Percentiles rank a stretch among this genome's conserved stretches.
phyloP scores from a whole-genome alignment of 2,113 vertebrate species.

The Pachypanchax playfairii region DNA sequence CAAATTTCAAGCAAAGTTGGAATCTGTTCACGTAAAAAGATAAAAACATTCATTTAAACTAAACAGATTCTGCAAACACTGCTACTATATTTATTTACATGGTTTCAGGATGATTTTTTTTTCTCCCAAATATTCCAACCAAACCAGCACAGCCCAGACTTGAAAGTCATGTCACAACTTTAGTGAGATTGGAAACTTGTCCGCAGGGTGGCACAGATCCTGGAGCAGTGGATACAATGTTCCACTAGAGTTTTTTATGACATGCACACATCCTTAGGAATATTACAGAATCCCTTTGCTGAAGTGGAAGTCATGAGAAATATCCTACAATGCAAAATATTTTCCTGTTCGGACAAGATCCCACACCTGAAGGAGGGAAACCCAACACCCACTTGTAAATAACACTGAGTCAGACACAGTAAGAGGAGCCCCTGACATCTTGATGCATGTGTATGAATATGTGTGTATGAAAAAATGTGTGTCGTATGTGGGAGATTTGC shows the following conservation, averaged over 20 bases:
- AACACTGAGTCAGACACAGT: constrained; percentile 58
- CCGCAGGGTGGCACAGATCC: constrained; percentile 33
- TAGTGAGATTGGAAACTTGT: constrained; percentile 40
- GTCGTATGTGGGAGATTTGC: constrained; percentile 51
- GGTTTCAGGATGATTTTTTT: constrained; percentile 9
- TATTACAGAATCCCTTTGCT: constrained; percentile 56
- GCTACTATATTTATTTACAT: not conserved
- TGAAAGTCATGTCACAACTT: constrained; percentile 44
- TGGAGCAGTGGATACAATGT: constrained; percentile 29
- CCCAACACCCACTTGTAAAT: constrained; percentile 65
- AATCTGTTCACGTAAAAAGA: not conserved
- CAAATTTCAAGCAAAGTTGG: not conserved
- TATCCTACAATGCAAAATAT: constrained; percentile 35
- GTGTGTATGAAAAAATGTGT: constrained; percentile 14
- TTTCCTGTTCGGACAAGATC: constrained; percentile 66
- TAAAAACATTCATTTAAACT: not conserved
- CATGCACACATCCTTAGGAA: constrained; percentile 36
- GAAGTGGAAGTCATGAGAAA: constrained; percentile 35
- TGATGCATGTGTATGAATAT: constrained; percentile 29
- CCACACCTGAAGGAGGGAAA: constrained; percentile 57
- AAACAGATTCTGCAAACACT: not conserved
- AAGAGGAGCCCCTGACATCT: constrained; percentile 50
- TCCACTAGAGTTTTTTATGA: constrained; percentile 42
- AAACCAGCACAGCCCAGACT: constrained; percentile 34
- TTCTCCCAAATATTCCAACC: constrained; percentile 9